These are phyloP conservation scores for Spicauda simplicius DNA, from an alignment of 2,888 invertebrate genomes.

Conservation along the genomic window DNA sequence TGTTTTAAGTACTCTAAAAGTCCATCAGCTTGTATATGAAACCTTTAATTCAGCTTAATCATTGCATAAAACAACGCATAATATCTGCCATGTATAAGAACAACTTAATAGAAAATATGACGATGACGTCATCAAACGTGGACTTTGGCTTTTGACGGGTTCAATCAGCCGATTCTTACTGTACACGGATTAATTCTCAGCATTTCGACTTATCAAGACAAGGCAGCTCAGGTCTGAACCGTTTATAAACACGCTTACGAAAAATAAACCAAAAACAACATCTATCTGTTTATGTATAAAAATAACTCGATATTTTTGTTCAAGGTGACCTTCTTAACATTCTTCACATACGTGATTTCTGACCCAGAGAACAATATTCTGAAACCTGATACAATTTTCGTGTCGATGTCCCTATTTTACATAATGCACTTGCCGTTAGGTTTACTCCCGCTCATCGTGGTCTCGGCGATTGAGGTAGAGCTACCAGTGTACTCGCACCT, in stretches of 20 bases:
- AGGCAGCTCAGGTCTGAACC: neutral
- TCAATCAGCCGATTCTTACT: too few relatives aligned
- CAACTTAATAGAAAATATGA: too few relatives aligned
- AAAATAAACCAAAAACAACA: neutral
- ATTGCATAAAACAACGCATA: too few relatives aligned
- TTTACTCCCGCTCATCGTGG: slow-evolving; percentile 90
- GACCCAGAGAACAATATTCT: slow-evolving; percentile 88
- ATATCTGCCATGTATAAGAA: too few relatives aligned
- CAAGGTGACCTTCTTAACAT: slow-evolving; percentile 93
- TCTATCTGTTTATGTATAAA: slow-evolving; percentile 24
- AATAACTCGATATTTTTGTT: slow-evolving; percentile 50
- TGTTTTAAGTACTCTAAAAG: too few relatives aligned
- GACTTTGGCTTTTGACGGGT: too few relatives aligned
- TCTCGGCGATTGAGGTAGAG: slow-evolving; percentile 90
- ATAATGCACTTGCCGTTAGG: slow-evolving; percentile 94
- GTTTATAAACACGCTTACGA: neutral
- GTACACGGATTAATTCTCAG: too few relatives aligned
- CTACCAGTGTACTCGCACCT: slow-evolving; percentile 46
- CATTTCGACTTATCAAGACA: too few relatives aligned
- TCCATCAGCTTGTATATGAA: too few relatives aligned
- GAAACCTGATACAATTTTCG: slow-evolving; percentile 93
- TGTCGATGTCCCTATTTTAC: slow-evolving; percentile 94
- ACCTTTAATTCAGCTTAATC: too few relatives aligned
- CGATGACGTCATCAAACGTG: too few relatives aligned
- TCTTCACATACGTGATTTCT: slow-evolving; percentile 91